These are phyloP conservation scores for Myxocyprinus asiaticus DNA, from an alignment of 2,113 vertebrate species.

Conservation along the genomic window DNA sequence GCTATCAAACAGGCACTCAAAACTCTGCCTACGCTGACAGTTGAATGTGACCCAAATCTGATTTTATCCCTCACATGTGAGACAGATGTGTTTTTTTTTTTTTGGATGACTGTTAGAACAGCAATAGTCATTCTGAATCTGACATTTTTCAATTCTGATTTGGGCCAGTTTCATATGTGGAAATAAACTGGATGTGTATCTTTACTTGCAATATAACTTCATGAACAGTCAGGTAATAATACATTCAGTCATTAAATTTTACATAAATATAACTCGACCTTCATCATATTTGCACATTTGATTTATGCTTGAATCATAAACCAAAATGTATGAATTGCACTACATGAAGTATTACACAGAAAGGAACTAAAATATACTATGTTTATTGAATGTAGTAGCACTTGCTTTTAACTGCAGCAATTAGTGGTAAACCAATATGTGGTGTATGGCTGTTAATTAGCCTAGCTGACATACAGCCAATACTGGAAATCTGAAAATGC, in stretches of 20 bases:
- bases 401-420: neutral
- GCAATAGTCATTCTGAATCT: neutral
- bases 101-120: neutral
- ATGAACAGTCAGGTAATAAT: too few relatives aligned
- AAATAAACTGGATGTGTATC: too few relatives aligned
- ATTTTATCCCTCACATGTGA: neutral
- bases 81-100: too few relatives aligned
- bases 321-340: neutral
- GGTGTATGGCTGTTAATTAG: too few relatives aligned
- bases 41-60: conserved; percentile 2
- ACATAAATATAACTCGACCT: too few relatives aligned
- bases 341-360: neutral
- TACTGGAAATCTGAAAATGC: too few relatives aligned
- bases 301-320: too few relatives aligned
- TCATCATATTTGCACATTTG: too few relatives aligned
- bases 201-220: too few relatives aligned
- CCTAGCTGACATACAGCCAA: too few relatives aligned
- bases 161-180: neutral
- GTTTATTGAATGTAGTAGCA: neutral
- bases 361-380: neutral
- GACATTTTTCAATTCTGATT: neutral
- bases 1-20: conserved; percentile 35
- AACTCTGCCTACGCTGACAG: neutral
- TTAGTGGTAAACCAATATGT: neutral
- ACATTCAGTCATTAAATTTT: too few relatives aligned